These are phyloP conservation scores for Rhagoletis zephyria DNA, from an alignment of 1,140 invertebrate species.

Conservation along the genomic window DNA sequence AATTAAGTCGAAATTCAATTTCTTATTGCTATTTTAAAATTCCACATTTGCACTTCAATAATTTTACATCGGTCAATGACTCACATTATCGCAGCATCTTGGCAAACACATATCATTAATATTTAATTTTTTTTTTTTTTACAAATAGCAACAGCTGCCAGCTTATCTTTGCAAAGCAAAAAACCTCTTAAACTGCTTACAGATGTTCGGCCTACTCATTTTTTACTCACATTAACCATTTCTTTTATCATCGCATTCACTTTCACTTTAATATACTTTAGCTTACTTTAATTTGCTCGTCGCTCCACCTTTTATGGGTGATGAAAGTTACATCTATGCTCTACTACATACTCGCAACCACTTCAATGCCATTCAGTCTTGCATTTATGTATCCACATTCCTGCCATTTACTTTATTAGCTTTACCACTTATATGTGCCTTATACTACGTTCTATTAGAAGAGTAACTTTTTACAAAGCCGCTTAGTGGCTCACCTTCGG, in stretches of 20 bases:
- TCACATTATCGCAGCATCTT: background rate
- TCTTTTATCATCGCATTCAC: background rate
- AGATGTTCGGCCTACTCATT: background rate
- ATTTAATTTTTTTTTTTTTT: no score
- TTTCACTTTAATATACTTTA: background rate
- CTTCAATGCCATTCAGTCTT: background rate
- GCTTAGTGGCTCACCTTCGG: constrained; percentile 10
- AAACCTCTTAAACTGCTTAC: background rate
- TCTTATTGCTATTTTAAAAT: no score
- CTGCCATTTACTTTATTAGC: constrained; percentile 28
- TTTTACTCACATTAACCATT: background rate
- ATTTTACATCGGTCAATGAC: no score
- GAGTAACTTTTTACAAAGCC: constrained; percentile 18
- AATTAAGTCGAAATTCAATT: no score
- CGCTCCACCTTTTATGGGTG: background rate
- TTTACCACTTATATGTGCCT: constrained; percentile 21
- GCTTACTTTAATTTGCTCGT: background rate
- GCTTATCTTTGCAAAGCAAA: background rate
- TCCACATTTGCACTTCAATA: no score
- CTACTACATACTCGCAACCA: background rate
- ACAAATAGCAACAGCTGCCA: background rate
- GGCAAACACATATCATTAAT: background rate
- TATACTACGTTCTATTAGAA: background rate
- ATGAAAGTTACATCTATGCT: background rate
- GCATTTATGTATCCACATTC: background rate